phyloP scores from a whole-genome alignment of 2,797 vertebrate species.

The Psittacula echo region DNA sequence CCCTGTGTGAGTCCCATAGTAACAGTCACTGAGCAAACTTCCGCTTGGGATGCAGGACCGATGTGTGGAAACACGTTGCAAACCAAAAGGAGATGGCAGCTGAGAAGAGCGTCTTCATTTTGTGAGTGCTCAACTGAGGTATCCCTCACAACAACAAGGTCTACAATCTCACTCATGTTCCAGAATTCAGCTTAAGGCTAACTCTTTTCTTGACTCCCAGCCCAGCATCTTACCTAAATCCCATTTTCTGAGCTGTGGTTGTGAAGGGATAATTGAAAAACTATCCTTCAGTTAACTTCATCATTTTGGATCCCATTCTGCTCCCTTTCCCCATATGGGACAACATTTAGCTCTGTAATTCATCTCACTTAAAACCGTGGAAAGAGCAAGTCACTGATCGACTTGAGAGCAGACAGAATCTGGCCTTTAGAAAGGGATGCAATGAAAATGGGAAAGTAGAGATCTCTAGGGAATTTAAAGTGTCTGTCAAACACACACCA shows the following conservation, averaged over 20 bases:
- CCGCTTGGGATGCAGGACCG: neutral
- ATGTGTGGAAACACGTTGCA: neutral
- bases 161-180: neutral
- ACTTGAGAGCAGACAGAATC: neutral
- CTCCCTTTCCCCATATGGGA: neutral
- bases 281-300: neutral
- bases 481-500: constrained; percentile 38
- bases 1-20: fast-evolving
- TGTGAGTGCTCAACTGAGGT: neutral
- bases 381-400: neutral
- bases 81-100: neutral
- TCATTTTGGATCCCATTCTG: neutral
- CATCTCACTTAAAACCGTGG: neutral
- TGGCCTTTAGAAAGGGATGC: neutral
- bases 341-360: neutral
- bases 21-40: neutral
- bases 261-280: neutral
- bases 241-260: neutral
- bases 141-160: neutral
- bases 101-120: neutral
- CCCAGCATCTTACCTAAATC: neutral
- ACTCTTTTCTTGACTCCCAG: neutral
- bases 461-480: constrained; percentile 20
- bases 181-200: neutral
- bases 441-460: neutral